These are phyloP conservation scores for Cairina moschata DNA, from an alignment of 2,113 vertebrate species.

Conservation along the genomic window DNA sequence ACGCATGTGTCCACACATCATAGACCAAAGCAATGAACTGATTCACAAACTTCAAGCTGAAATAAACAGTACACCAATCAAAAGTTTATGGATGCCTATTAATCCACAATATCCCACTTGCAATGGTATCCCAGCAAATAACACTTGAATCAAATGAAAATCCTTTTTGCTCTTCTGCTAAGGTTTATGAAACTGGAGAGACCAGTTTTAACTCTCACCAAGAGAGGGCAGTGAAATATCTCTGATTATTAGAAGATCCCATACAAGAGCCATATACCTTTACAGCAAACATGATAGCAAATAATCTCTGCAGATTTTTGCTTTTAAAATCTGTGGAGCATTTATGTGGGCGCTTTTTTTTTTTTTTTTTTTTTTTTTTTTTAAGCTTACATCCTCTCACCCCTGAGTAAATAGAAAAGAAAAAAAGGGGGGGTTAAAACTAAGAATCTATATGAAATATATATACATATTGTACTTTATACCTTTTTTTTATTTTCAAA, in stretches of 20 bases:
- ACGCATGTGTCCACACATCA: background rate
- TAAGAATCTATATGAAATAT: background rate
- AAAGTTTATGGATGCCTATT: background rate
- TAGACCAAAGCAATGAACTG: background rate
- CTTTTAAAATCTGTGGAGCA: conserved; percentile 32
- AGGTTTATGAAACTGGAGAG: background rate
- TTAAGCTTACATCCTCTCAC: conserved; percentile 28
- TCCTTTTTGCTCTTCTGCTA: background rate
- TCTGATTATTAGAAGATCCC: background rate
- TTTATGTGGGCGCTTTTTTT: conserved; percentile 34
- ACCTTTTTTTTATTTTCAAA: background rate
- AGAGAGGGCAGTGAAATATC: conserved; percentile 68
- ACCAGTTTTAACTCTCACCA: conserved; percentile 34
- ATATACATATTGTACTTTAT: background rate
- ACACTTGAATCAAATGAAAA: background rate
- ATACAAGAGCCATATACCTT: background rate
- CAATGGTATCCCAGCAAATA: background rate
- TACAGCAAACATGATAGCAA: background rate
- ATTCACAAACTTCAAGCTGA: background rate
- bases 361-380: conserved; percentile 25
- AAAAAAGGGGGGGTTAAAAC: background rate
- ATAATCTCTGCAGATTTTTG: conserved; percentile 23
- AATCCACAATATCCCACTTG: background rate
- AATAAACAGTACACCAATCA: background rate
- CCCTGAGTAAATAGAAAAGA: background rate